Percentiles rank a stretch among this genome's conserved stretches.
phyloP scores from a whole-genome alignment of 2,888 invertebrate species.

The Hemithea aestivaria region DNA sequence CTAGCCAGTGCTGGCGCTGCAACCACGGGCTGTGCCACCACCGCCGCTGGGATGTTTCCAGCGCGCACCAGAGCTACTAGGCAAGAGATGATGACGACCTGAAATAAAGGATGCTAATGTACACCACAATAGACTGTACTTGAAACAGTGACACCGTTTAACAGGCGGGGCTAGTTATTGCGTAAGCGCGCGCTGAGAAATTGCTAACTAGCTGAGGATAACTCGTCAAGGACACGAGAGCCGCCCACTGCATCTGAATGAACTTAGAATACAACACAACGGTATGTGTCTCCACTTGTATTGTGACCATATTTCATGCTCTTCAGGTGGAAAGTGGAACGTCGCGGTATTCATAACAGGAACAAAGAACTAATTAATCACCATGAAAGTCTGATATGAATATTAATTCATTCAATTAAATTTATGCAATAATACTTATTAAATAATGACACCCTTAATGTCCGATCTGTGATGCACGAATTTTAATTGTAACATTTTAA shows the following conservation, averaged over 20 bases:
- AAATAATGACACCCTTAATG: too few relatives aligned
- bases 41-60: conserved; percentile 43
- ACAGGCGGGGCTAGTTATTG: conserved; percentile 61
- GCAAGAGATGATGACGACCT: conserved; percentile 58
- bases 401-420: conserved; percentile 5
- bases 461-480: too few relatives aligned
- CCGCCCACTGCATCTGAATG: conserved; percentile 52
- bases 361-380: neutral
- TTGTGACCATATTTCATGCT: conserved; percentile 12
- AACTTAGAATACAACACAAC: conserved; percentile 27
- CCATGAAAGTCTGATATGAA: conserved; percentile 3
- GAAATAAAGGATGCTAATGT: conserved; percentile 29
- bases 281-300: conserved; percentile 2
- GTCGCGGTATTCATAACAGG: conserved; percentile 1
- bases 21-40: conserved; percentile 46
- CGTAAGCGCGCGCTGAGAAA: conserved; percentile 64
- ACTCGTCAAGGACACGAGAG: conserved; percentile 57
- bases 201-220: conserved; percentile 65
- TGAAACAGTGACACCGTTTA: conserved; percentile 73
- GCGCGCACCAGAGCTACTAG: conserved; percentile 52
- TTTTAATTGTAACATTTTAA: too few relatives aligned
- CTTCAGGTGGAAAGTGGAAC: conserved; percentile 4
- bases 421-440: too few relatives aligned
- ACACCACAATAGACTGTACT: conserved; percentile 52
- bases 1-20: conserved; percentile 39